Conservation (phyloP, 1,140 invertebrate genomes). For the Pogonomyrmex californicus region DNA sequence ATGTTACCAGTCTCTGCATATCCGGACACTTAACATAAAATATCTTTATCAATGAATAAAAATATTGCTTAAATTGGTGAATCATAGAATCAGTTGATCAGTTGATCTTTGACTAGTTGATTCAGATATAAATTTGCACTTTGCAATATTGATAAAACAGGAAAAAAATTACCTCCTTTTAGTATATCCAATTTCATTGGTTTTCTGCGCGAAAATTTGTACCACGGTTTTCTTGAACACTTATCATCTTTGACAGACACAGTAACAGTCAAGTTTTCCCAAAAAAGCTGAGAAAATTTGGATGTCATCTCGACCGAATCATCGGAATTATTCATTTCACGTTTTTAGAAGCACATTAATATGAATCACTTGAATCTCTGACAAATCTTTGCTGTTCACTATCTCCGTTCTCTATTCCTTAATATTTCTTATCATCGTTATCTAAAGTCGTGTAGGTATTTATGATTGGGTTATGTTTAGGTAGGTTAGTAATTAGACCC, state of each 20-base stretch:
- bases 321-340: neutral
- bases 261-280: constrained; percentile 57
- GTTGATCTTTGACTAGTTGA: neutral
- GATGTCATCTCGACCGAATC: neutral
- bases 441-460: constrained; percentile 24
- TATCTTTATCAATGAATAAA: neutral
- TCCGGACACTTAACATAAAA: constrained; percentile 65
- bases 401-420: neutral
- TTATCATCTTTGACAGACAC: neutral
- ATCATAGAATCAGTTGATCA: neutral
- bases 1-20: constrained; percentile 68
- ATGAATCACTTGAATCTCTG: neutral
- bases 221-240: neutral
- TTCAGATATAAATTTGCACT: neutral
- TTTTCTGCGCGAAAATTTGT: neutral
- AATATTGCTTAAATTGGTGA: neutral
- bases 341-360: constrained; percentile 1
- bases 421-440: constrained; percentile 58
- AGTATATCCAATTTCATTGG: constrained; percentile 30
- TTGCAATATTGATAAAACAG: neutral
- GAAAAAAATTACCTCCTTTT: constrained; percentile 51
- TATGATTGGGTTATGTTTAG: neutral
- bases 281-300: constrained; percentile 22
- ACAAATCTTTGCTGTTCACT: neutral
- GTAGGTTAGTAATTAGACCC: neutral